Conservation (phyloP, 2,888 invertebrate genomes). For the Odontocerum albicorne region DNA sequence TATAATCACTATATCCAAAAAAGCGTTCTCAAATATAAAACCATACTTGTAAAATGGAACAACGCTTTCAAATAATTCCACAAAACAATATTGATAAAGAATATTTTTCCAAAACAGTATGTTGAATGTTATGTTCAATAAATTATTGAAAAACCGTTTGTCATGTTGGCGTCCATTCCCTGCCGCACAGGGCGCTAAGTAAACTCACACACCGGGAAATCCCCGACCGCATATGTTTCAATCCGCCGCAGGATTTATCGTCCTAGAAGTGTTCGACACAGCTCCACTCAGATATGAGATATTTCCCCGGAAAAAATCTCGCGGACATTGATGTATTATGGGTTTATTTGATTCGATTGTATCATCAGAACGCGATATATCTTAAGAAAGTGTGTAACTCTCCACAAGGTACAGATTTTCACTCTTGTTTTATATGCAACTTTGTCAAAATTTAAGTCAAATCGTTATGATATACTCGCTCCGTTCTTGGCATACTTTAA, state of each 20-base stretch:
- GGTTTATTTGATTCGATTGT: conserved; percentile 38
- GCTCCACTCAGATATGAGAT: conserved; percentile 18
- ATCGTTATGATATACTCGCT: too few species aligned
- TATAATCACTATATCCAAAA: too few species aligned
- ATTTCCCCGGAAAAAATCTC: conserved; percentile 25
- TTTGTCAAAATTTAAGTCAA: too few species aligned
- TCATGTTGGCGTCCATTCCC: conserved; percentile 7
- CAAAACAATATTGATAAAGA: neutral
- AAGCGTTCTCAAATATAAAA: too few species aligned
- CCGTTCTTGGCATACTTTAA: too few species aligned
- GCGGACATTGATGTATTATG: conserved; percentile 36
- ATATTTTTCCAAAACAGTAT: neutral
- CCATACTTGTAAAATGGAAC: too few species aligned
- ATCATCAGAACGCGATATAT: conserved; percentile 37
- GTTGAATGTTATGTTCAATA: neutral
- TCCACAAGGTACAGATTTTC: too few species aligned
- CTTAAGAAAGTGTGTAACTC: too few species aligned
- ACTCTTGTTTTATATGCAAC: too few species aligned
- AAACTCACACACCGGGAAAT: conserved; percentile 16
- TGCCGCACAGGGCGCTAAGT: conserved; percentile 7
- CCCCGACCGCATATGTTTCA: conserved; percentile 33
- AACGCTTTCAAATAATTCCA: too few species aligned
- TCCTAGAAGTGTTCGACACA: conserved; percentile 1
- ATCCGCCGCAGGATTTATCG: conserved; percentile 22
- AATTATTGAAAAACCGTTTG: conserved; percentile 1